phyloP scores from a whole-genome alignment of 2,113 vertebrate species.

The Falco punctatus region DNA sequence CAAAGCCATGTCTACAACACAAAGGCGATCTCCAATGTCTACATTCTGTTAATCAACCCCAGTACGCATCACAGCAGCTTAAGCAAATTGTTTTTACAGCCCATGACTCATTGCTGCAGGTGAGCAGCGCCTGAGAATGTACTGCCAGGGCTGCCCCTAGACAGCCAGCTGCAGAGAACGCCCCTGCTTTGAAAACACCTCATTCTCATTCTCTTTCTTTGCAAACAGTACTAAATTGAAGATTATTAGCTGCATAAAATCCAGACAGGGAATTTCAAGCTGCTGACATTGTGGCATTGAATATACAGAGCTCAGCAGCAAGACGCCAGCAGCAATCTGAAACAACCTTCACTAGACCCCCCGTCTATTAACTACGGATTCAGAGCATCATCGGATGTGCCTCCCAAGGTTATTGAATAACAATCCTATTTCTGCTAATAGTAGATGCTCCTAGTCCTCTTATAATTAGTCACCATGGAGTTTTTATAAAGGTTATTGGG shows the following conservation, averaged over 20 bases:
- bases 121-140: neutral
- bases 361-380: conserved; percentile 58
- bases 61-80: neutral
- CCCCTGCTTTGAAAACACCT: neutral
- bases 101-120: neutral
- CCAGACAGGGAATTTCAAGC: conserved; percentile 64
- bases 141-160: neutral
- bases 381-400: conserved; percentile 55
- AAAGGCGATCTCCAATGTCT: neutral
- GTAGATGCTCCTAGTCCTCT: conserved; percentile 60
- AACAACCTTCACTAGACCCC: conserved; percentile 40
- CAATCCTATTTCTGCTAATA: conserved; percentile 70
- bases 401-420: conserved; percentile 76
- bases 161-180: neutral
- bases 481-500: conserved; percentile 72
- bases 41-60: neutral
- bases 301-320: conserved; percentile 70
- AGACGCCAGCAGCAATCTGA: conserved; percentile 63
- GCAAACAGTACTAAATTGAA: conserved; percentile 47
- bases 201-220: neutral
- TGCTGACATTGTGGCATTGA: conserved; percentile 72
- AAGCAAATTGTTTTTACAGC: neutral
- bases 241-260: conserved; percentile 68
- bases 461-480: conserved; percentile 80
- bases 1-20: neutral